Evolutionary conservation across 2,113 vertebrate species (phyloP).

Genomic region (Aphyosemion australe): DNA sequence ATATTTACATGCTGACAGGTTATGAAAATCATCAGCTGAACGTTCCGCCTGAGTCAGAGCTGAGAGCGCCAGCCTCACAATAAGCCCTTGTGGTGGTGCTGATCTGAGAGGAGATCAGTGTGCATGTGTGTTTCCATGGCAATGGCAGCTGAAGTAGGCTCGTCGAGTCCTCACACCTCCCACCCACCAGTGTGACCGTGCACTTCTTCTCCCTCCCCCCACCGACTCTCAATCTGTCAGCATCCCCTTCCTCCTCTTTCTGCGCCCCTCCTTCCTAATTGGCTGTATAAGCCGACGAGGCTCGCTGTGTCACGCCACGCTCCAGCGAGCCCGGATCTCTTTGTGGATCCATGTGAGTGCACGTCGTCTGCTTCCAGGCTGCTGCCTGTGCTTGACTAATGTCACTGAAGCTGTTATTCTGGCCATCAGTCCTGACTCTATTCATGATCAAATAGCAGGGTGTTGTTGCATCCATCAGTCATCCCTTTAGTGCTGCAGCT

Average conservation of each 20-base stretch:
- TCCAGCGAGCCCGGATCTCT: slow-evolving; percentile 23
- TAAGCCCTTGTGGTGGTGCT: neutral
- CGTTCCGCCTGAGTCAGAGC: neutral
- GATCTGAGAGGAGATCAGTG: neutral
- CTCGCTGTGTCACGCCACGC: slow-evolving; percentile 39
- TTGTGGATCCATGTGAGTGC: slow-evolving; percentile 17
- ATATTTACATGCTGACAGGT: neutral
- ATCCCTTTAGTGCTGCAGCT: neutral
- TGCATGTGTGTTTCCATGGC: slow-evolving; percentile 37
- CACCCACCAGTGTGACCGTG: slow-evolving; percentile 51
- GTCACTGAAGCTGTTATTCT: slow-evolving; percentile 50
- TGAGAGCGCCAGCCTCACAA: neutral
- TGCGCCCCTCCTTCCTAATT: slow-evolving; percentile 46
- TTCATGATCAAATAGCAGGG: slow-evolving; percentile 42
- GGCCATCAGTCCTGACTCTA: slow-evolving; percentile 28
- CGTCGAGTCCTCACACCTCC: slow-evolving; percentile 31
- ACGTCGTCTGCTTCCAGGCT: slow-evolving; percentile 42
- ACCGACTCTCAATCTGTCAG: slow-evolving; percentile 56
- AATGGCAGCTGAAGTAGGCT: slow-evolving; percentile 31
- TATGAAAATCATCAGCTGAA: neutral
- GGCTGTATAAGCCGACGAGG: slow-evolving; percentile 22
- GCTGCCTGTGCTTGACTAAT: slow-evolving; percentile 53
- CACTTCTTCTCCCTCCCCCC: slow-evolving; percentile 26
- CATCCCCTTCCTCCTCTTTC: slow-evolving; percentile 36
- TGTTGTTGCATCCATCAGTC: slow-evolving; percentile 54